Evolutionary conservation across 2,797 vertebrate species (phyloP).

Genomic region (Acanthurus leucopareius): DNA sequence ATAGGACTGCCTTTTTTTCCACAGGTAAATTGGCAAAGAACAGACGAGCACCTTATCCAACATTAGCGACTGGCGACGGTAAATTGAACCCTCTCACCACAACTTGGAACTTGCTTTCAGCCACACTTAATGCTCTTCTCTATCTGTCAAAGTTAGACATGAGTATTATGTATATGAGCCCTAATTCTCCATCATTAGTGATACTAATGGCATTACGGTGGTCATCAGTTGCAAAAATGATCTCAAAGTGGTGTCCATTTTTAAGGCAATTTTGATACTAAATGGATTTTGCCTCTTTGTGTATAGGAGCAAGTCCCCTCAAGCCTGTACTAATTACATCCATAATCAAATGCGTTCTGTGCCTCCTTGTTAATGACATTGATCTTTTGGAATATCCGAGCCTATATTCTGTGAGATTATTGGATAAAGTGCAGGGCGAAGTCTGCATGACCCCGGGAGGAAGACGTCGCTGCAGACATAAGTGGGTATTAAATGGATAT

Average conservation of each 20-base stretch:
- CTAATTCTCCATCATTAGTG: slow-evolving; percentile 80
- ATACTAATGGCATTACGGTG: slow-evolving; percentile 79
- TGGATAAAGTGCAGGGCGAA: slow-evolving; percentile 88
- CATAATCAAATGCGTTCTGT: slow-evolving; percentile 88
- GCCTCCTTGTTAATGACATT: slow-evolving; percentile 88
- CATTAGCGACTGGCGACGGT: slow-evolving; percentile 32
- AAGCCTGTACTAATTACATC: slow-evolving; percentile 86
- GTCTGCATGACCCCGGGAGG: slow-evolving; percentile 85
- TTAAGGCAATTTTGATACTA: slow-evolving; percentile 85
- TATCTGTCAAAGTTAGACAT: slow-evolving; percentile 78
- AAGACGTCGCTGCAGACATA: slow-evolving; percentile 85
- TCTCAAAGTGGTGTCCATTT: slow-evolving; percentile 82
- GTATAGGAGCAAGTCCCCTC: slow-evolving; percentile 75
- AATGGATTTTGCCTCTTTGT: slow-evolving; percentile 82
- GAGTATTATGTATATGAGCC: slow-evolving; percentile 80
- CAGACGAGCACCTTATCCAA: slow-evolving; percentile 29
- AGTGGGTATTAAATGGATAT: slow-evolving; percentile 92
- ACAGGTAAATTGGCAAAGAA: slow-evolving; percentile 63
- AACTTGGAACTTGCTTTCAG: slow-evolving; percentile 60
- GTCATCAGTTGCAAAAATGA: slow-evolving; percentile 85
- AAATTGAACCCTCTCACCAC: slow-evolving; percentile 56
- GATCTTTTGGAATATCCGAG: slow-evolving; percentile 88
- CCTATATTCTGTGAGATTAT: slow-evolving; percentile 89
- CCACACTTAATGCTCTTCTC: slow-evolving; percentile 65
- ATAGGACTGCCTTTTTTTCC: slow-evolving; percentile 45